Conservation (phyloP, 2,113 vertebrate genomes). For the Gavialis gangeticus region DNA sequence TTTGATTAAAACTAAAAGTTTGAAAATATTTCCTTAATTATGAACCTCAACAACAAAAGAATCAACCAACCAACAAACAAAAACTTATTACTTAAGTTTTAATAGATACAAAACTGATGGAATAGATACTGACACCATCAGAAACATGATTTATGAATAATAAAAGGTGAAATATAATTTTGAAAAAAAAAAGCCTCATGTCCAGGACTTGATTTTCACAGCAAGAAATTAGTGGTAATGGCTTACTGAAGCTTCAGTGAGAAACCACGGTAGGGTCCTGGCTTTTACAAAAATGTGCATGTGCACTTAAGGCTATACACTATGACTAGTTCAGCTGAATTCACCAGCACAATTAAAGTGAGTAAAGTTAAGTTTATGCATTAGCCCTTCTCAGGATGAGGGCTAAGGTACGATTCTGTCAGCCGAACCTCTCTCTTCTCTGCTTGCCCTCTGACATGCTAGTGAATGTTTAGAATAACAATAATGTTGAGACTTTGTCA, state of each 20-base stretch:
- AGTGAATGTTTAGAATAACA: background rate
- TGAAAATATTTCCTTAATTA: background rate
- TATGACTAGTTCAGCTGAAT: background rate
- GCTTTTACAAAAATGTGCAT: background rate
- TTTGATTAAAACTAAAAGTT: background rate
- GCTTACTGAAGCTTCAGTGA: background rate
- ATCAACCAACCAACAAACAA: fast-evolving
- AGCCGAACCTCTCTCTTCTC: background rate
- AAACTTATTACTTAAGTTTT: background rate
- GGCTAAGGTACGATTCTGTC: background rate
- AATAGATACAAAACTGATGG: background rate
- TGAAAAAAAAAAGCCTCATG: background rate
- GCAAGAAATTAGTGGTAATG: background rate
- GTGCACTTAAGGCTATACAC: background rate
- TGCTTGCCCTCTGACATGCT: background rate
- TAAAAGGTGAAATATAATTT: background rate
- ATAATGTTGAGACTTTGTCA: fast-evolving
- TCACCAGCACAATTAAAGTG: background rate
- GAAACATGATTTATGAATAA: background rate
- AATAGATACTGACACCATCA: background rate
- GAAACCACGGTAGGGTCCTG: background rate
- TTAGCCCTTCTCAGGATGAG: background rate
- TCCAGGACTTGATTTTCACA: background rate
- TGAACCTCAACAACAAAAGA: background rate
- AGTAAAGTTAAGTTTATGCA: background rate